Conservation (phyloP, 1,140 invertebrate genomes). For the Helicoverpa armigera region DNA sequence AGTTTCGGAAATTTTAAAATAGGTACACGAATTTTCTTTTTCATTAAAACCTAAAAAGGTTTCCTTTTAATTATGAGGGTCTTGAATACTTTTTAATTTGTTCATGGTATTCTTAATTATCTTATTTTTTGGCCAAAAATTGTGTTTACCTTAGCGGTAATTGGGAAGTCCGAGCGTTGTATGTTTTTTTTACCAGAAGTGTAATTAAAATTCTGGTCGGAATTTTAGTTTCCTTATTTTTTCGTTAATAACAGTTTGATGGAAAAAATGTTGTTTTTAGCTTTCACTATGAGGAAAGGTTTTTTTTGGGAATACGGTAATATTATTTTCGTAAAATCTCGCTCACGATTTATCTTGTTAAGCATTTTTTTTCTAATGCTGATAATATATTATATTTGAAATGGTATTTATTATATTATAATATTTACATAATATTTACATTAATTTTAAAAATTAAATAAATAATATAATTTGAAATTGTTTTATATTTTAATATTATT, state of each 20-base stretch:
- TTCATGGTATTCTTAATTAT: slow-evolving; percentile 7
- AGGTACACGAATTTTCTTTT: not conserved
- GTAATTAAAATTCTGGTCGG: not conserved
- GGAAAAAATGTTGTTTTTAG: not conserved
- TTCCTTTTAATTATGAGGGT: not conserved
- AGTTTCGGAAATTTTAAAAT: not conserved
- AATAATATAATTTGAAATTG: too few relatives aligned
- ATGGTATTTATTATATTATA: too few relatives aligned
- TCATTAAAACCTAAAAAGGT: not conserved
- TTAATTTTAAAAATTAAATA: too few relatives aligned
- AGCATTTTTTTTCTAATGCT: too few relatives aligned
- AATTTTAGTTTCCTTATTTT: not conserved
- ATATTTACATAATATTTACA: too few relatives aligned
- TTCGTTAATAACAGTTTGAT: not conserved
- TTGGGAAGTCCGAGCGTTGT: not conserved
- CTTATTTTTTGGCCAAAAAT: slow-evolving; percentile 2
- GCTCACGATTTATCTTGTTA: too few relatives aligned
- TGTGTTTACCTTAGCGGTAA: slow-evolving; percentile 1
- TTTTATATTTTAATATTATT: too few relatives aligned
- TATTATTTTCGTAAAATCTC: too few relatives aligned
- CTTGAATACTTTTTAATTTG: not conserved
- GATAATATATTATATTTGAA: too few relatives aligned
- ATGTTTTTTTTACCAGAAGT: not conserved
- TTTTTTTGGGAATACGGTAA: too few relatives aligned
- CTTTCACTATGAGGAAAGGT: not conserved